Base-by-base conservation (phyloP, 2,888 invertebrate genomes). In the Rugalucina vietnamica region DNA sequence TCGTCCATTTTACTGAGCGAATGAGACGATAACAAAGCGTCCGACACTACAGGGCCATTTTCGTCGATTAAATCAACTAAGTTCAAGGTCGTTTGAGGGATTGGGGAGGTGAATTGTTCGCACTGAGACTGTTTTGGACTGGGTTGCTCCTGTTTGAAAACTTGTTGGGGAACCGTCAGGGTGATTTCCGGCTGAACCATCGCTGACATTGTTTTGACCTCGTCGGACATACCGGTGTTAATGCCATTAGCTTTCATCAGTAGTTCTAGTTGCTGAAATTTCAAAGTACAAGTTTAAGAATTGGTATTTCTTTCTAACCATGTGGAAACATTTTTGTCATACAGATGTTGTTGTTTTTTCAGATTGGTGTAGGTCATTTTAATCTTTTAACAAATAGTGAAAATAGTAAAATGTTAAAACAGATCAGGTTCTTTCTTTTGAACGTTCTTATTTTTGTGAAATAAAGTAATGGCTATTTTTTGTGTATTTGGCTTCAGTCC, bases 261-360 rank as follows among this genome's bases (percentile, higher is more conserved):
- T 74, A 92, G 82, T 73, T 92, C 92, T 74, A 93, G 82, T 92
- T 94, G 93, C 93, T 94, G 89, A 18, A 90, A 87, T n/a, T n/a
- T n/a, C n/a, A n/a, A n/a, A n/a, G n/a, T n/a, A n/a, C n/a, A n/a
- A n/a, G n/a, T n/a, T n/a, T n/a, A n/a, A n/a, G n/a, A n/a, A n/a
- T n/a, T n/a, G n/a, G n/a, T n/a, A n/a, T n/a, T n/a, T n/a, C n/a
- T n/a, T n/a, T n/a, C n/a, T n/a, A n/a, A n/a, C n/a, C n/a, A n/a
- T n/a, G n/a, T n/a, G n/a, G n/a, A n/a, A n/a, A n/a, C n/a, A n/a
- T n/a, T n/a, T n/a, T n/a, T n/a, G n/a, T n/a, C n/a, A n/a, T n/a
- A n/a, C n/a, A n/a, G n/a, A n/a, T n/a, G n/a, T n/a, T n/a, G n/a
- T n/a, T n/a, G n/a, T n/a, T n/a, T n/a, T n/a, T n/a, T n/a, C n/a